Evolutionary conservation across 2,888 invertebrate species (phyloP), one percentile per base, ranked within the genome.

Genomic region (Dorcus parallelipipedus): DNA sequence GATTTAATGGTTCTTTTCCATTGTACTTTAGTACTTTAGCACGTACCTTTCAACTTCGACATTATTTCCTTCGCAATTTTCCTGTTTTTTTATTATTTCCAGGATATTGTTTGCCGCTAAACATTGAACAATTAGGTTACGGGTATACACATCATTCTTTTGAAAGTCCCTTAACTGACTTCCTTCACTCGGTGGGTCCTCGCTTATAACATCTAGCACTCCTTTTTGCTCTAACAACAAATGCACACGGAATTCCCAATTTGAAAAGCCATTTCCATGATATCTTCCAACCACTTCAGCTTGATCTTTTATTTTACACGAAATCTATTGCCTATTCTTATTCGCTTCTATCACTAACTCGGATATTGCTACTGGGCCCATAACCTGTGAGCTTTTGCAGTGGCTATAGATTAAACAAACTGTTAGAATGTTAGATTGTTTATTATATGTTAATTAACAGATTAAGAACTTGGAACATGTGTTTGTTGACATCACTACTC

Each of bases 131-230:
- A 26, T 26, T 26, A 26, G 26, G 26, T 26, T 26, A 5, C 26
- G 26, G 26, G 26, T 2, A 26, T 4, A 26, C 26, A 26, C 5
- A 1, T 26, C 26, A 26, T 26, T 5, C 26, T 26, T 26, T 26
- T 26, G 26, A 26, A 43, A 52, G 17, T 38, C 33, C 3, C 42
- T 23, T 43, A 9, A 10, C 3, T 14, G 26, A 8, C 4, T 17
- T 9, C 20, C 10, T 41, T 52, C 26, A 7, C n/a, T 52, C 20
- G 52, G 45, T 26, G 43, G 41, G 26, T 52, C 52, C 5, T 52
- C 8, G 23, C 10, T 10, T 23, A 7, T 23, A 23, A 52, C 41
- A 26, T 52, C 23, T 38, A 52, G 38, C 9, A 53, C 45, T 33
- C 38, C 53, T 8, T 38, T 42, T 26, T 52, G 10, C 3, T 52